A percentile compares a stretch with the other conserved stretches of the same genome.
These are phyloP conservation scores for Pseudolycoriella hygida DNA, from an alignment of 2,888 invertebrate species.

Conservation along the genomic window DNA sequence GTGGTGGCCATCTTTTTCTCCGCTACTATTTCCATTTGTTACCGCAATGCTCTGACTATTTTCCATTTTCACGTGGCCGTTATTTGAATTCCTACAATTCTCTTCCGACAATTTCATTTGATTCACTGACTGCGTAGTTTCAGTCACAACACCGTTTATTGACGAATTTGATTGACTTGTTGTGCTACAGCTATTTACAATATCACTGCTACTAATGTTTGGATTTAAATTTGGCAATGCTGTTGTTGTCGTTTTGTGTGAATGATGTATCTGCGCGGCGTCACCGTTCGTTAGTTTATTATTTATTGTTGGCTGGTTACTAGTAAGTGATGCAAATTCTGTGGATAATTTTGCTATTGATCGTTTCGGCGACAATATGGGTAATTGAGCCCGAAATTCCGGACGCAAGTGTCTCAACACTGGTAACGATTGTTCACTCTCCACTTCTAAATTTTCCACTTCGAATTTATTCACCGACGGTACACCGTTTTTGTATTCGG, in stretches of 20 bases:
- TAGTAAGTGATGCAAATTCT: not conserved
- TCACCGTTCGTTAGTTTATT: conserved; percentile 1
- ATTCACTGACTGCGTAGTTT: not conserved
- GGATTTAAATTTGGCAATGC: not conserved
- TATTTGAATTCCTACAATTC: not conserved
- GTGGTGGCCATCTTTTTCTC: conserved; percentile 55
- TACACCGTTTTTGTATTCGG: conserved; percentile 1
- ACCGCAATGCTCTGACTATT: not conserved
- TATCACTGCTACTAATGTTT: not conserved
- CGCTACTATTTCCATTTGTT: conserved; percentile 14
- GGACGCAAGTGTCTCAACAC: conserved; percentile 69
- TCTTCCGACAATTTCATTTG: not conserved
- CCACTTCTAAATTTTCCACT: conserved; percentile 11
- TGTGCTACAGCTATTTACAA: not conserved
- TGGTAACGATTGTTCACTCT: conserved; percentile 34
- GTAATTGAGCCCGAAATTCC: conserved; percentile 71
- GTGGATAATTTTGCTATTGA: conserved; percentile 1
- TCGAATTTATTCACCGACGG: not conserved
- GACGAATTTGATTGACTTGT: not conserved
- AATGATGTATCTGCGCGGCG: not conserved
- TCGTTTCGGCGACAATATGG: conserved; percentile 36
- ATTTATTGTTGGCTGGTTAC: not conserved
- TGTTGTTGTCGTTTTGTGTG: not conserved
- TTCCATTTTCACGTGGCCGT: not conserved
- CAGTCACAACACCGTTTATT: not conserved